Conservation (phyloP, 2,888 invertebrate genomes). For the Arrhopalites spinosus region DNA sequence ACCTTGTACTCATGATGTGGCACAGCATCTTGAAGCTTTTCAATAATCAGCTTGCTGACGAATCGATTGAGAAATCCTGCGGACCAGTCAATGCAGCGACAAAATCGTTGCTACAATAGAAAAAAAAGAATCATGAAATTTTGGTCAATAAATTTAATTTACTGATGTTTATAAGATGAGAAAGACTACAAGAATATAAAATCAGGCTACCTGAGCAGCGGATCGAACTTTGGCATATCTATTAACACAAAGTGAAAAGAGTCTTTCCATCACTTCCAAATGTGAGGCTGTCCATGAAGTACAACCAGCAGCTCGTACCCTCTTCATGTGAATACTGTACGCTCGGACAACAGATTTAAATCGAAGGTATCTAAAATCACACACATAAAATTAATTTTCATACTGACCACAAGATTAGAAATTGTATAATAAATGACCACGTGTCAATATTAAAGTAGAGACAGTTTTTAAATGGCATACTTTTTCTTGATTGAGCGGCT, state of each 20-base stretch:
- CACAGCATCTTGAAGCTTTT: conserved; percentile 52
- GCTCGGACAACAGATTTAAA: conserved; percentile 28
- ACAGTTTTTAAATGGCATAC: too few species aligned
- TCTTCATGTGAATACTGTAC: conserved; percentile 27
- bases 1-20: conserved; percentile 56
- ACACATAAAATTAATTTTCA: too few species aligned
- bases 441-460: too few species aligned
- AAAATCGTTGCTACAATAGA: conserved; percentile 46
- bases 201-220: conserved; percentile 47
- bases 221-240: conserved; percentile 54
- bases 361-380: neutral
- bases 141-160: too few species aligned
- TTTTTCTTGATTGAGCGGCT: conserved; percentile 11
- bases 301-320: conserved; percentile 43
- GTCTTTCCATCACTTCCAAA: conserved; percentile 45
- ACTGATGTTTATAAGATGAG: too few species aligned
- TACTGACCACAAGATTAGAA: too few species aligned
- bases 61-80: conserved; percentile 48
- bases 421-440: too few species aligned
- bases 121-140: too few species aligned
- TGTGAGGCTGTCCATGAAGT: conserved; percentile 55
- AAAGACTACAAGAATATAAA: too few species aligned
- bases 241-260: conserved; percentile 53
- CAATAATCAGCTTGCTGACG: conserved; percentile 45
- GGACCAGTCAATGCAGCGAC: conserved; percentile 51